These are phyloP conservation scores for Tetramorium parvispinum DNA, from an alignment of 1,140 invertebrate genomes.

Conservation along the genomic window DNA sequence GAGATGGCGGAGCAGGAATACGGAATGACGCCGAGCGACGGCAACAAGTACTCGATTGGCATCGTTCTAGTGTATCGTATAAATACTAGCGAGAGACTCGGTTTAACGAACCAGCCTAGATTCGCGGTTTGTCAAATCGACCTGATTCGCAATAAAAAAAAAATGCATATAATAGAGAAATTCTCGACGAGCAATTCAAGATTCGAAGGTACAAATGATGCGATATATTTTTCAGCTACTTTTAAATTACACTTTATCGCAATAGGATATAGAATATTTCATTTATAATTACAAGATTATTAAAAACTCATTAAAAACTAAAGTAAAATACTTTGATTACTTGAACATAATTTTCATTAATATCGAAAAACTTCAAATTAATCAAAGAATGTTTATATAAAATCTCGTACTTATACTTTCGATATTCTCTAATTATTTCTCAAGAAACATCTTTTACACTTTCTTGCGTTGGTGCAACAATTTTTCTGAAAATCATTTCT, in stretches of 20 bases:
- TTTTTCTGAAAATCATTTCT: background rate
- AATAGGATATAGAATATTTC: background rate
- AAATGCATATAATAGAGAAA: too few species aligned
- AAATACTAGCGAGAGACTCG: slow-evolving; percentile 65
- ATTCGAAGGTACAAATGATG: too few species aligned
- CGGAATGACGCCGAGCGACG: slow-evolving; percentile 46
- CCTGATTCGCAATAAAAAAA: background rate
- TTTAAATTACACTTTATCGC: background rate
- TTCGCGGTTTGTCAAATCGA: slow-evolving; percentile 12
- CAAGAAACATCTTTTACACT: background rate
- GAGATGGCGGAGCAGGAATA: slow-evolving; percentile 29
- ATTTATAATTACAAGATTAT: background rate
- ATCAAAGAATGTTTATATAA: background rate
- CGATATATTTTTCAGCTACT: background rate
- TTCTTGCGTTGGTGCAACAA: background rate
- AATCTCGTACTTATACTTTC: background rate
- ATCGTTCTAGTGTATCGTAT: slow-evolving; percentile 71
- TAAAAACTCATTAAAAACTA: background rate
- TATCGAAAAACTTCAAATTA: background rate
- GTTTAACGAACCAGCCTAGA: slow-evolving; percentile 7
- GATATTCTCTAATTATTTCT: background rate
- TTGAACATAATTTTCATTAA: background rate
- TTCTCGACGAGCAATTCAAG: background rate
- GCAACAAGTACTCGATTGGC: slow-evolving; percentile 78
- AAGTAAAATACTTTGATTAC: background rate